Conservation (phyloP, 2,113 vertebrate genomes). For the Psophia crepitans region DNA sequence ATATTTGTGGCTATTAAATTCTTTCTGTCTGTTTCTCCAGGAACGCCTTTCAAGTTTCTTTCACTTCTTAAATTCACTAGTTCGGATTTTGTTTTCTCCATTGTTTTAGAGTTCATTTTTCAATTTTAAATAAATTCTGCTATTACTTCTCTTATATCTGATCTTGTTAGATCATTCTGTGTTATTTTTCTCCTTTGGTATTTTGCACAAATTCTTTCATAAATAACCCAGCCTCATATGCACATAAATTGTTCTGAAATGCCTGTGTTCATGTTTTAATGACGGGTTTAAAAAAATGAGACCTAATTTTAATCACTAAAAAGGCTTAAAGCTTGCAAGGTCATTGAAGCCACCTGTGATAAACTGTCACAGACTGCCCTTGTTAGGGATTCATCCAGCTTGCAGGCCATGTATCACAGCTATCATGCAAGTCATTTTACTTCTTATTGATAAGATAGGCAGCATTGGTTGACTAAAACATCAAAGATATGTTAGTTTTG, state of each 20-base stretch:
- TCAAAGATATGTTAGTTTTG: neutral
- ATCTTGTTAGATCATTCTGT: neutral
- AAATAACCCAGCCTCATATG: neutral
- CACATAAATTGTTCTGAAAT: neutral
- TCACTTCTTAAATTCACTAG: neutral
- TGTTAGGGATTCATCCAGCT: neutral
- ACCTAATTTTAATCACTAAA: neutral
- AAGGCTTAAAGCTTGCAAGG: neutral
- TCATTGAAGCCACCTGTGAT: neutral
- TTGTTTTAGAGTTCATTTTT: neutral
- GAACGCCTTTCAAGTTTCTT: neutral
- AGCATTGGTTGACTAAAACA: neutral
- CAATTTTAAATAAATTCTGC: neutral
- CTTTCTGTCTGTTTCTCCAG: neutral
- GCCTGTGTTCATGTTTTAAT: neutral
- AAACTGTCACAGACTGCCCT: neutral
- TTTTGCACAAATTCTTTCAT: neutral
- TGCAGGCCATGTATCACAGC: neutral
- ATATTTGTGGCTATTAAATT: neutral
- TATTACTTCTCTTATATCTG: neutral
- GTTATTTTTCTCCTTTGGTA: neutral
- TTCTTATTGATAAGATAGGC: neutral
- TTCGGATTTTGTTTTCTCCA: neutral
- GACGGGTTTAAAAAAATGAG: neutral
- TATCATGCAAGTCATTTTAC: neutral